A percentile compares a stretch with the other conserved stretches of the same genome.
phyloP scores from a whole-genome alignment of 1,140 invertebrate genomes.

The Halictus rubicundus region DNA sequence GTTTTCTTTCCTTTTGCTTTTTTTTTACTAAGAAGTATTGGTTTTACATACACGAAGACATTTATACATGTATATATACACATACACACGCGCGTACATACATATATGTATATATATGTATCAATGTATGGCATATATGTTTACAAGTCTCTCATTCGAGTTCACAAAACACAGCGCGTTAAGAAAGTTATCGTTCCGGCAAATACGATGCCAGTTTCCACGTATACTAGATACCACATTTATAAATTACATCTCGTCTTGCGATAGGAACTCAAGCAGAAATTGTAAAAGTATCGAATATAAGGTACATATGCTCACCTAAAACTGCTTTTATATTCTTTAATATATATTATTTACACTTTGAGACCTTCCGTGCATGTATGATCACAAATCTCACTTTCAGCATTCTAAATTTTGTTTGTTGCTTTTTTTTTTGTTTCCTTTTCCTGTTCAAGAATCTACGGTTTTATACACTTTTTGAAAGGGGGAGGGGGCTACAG shows the following conservation, averaged over 20 bases:
- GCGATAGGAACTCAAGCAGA: constrained; percentile 63
- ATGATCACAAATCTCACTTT: constrained; percentile 38
- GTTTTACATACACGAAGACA: constrained; percentile 64
- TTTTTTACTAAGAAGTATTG: constrained; percentile 52
- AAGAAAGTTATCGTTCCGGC: constrained; percentile 53
- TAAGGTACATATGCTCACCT: constrained; percentile 45
- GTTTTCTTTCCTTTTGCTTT: neutral
- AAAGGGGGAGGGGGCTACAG: no score
- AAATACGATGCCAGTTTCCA: constrained; percentile 59
- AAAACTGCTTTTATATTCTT: constrained; percentile 50
- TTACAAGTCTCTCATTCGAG: constrained; percentile 27
- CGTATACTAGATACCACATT: constrained; percentile 65
- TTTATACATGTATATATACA: constrained; percentile 63
- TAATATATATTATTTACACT: constrained; percentile 63
- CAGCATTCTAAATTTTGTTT: constrained; percentile 21
- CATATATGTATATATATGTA: constrained; percentile 40
- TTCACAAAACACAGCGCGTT: constrained; percentile 54
- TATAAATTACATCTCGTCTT: constrained; percentile 53
- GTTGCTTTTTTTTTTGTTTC: neutral
- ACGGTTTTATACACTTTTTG: neutral
- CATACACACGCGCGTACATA: constrained; percentile 40
- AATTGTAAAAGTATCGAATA: constrained; percentile 59
- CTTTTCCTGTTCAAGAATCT: constrained; percentile 23
- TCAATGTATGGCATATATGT: constrained; percentile 44
- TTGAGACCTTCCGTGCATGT: constrained; percentile 27